Evolutionary conservation across 2,797 vertebrate species (phyloP), one percentile per base, ranked within the genome.

Genomic region (Syngnathus acus): DNA sequence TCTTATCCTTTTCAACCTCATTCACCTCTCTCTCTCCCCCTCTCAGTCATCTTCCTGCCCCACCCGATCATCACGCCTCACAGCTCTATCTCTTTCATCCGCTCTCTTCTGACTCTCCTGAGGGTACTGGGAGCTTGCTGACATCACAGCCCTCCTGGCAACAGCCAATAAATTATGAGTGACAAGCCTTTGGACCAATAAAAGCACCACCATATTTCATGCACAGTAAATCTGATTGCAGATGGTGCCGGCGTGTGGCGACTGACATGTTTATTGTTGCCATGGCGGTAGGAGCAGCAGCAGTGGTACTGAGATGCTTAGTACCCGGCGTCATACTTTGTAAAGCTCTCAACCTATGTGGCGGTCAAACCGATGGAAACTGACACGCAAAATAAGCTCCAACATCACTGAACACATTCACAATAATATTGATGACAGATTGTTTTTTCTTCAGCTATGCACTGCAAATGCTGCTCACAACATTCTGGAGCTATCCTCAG

Each of bases 131-230:
- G 78, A 79, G 82, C 79, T 78, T 66, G 70, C 87, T 91, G 88
- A 90, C 89, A 90, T 88, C 90, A 84, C 89, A 92, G 92, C 79
- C 92, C 86, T 92, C 92, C 90, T 87, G 90, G 89, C 90, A 93
- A 90, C 85, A 90, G 91, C 91, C 94, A 91, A 95, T 96, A 95
- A 96, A 95, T 96, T 94, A 94, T 93, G 93, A 96, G 88, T 95
- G 94, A 96, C 94, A 94, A 93, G 92, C 91, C 93, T 96, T 95
- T 95, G 93, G 93, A 93, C 93, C 94, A 95, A 97, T 95, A 97
- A 96, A 97, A 93, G 93, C 91, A 91, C 89, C 88, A 92, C 94
- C 92, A 92, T 97, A 96, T 95, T 96, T 97, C 94, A 94, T 96
- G 93, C 92, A 93, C 94, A 94, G 93, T 96, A 95, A 95, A 96